Conservation (phyloP, 35 echinoderm and acorn worm genomes). For the Heliocidaris erythrogramma region DNA sequence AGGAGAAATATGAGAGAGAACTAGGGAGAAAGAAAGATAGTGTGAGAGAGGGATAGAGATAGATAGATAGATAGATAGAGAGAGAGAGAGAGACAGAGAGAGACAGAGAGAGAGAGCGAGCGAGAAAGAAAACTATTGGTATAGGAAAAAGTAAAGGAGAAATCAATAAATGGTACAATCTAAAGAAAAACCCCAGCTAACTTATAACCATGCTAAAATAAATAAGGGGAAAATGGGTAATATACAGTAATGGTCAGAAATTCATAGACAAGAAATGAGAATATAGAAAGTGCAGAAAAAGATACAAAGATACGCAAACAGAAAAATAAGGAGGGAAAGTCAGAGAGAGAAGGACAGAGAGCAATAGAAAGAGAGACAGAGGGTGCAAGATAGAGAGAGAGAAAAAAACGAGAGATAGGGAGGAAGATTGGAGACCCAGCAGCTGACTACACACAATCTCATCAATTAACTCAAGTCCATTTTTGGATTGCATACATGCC, state of each 20-base stretch:
- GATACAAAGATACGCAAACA: no score
- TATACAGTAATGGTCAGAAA: no score
- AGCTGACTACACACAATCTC: conserved; percentile 48
- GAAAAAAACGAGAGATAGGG: neutral
- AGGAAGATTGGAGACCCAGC: neutral
- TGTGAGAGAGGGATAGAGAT: neutral
- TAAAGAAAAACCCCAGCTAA: no score
- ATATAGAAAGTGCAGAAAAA: no score
- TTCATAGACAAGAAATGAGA: no score
- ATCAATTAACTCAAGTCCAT: conserved; percentile 49
- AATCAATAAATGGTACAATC: no score
- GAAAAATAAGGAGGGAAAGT: neutral
- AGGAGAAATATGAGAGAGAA: neutral
- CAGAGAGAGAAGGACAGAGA: neutral
- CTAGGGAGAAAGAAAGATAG: neutral
- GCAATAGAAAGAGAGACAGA: neutral
- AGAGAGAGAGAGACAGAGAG: neutral
- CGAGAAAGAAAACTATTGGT: no score
- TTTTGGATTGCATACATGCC: conserved; percentile 29
- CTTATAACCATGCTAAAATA: no score
- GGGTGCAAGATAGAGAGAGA: neutral
- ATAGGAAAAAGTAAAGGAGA: no score
- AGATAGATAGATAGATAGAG: neutral
- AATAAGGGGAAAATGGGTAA: no score
- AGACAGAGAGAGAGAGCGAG: neutral